Percentiles rank a stretch among this genome's conserved stretches.
phyloP scores from a whole-genome alignment of 2,113 vertebrate species.

The Chamaea fasciata region DNA sequence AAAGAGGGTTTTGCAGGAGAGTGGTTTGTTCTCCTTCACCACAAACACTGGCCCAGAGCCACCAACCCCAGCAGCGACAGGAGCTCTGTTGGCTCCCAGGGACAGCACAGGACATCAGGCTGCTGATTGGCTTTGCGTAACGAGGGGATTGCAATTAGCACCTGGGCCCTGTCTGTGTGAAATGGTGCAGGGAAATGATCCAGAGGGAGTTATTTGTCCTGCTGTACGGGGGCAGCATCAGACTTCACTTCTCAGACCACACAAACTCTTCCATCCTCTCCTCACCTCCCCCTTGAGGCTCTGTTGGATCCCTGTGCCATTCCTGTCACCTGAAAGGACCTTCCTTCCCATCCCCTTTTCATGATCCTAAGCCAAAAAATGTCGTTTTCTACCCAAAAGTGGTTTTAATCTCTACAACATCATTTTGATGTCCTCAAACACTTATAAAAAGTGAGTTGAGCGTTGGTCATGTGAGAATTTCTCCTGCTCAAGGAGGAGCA shows the following conservation, averaged over 20 bases:
- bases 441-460: background rate
- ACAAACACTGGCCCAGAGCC: too few species aligned
- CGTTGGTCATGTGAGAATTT: background rate
- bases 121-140: slow-evolving; percentile 50
- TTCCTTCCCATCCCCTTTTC: background rate
- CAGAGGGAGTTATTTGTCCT: background rate
- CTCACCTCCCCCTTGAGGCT: background rate
- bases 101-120: slow-evolving; percentile 56
- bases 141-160: slow-evolving; percentile 57
- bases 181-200: background rate
- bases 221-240: background rate
- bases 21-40: background rate
- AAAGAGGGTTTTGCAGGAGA: background rate
- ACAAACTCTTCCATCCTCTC: background rate
- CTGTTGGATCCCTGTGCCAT: background rate
- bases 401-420: background rate
- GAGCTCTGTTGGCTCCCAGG: background rate
- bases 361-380: background rate
- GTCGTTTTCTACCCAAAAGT: background rate
- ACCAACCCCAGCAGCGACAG: background rate
- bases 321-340: background rate
- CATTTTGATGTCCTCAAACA: background rate
- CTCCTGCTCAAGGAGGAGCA: background rate
- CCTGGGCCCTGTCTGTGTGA: background rate
- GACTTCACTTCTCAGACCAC: background rate